Base-by-base conservation (phyloP, 35 echinoderm and acorn worm species). In the Patiria miniata region DNA sequence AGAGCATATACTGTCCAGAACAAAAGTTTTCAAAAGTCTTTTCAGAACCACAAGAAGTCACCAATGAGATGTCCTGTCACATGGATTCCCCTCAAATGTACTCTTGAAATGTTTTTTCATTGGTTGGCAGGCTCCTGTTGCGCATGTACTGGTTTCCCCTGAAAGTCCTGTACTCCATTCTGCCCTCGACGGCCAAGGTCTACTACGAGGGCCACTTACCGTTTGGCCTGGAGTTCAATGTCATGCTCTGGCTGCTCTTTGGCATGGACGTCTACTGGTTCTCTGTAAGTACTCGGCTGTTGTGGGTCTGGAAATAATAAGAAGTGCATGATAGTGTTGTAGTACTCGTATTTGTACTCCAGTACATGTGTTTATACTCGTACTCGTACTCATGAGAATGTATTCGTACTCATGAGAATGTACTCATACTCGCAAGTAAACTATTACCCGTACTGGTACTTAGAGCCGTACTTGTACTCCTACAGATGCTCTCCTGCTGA, bases 61-160 rank as follows among this genome's bases (percentile, higher is more conserved):
- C n/a, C n/a, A n/a, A n/a, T n/a, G n/a, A n/a, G n/a, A n/a, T n/a
- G n/a, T n/a, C n/a, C n/a, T n/a, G n/a, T n/a, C n/a, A n/a, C n/a
- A n/a, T n/a, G n/a, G n/a, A n/a, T n/a, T n/a, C n/a, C n/a, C n/a
- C n/a, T n/a, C n/a, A n/a, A n/a, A n/a, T n/a, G n/a, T n/a, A n/a
- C n/a, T 47, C 4, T 47, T 47, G 4, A 6, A 12, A 47, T 47
- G 42, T 47, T 12, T 47, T n/a, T 47, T 47, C 4, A 47, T 47
- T 86, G 52, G 8, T 83, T 82, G 1, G 29, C 78, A 95, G 96
- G 96, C 61, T 88, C 57, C 30, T 94, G 68, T 78, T 86, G 56
- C 89, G 96, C 57, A 99, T 99, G 96, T 99, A 99, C 83, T 91
- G 89, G 83, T 99, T 92, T 78, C 96, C 96, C 5, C 81, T 99